These are phyloP conservation scores for Corythornis vintsioides DNA, from an alignment of 2,113 vertebrate genomes.

Conservation along the genomic window DNA sequence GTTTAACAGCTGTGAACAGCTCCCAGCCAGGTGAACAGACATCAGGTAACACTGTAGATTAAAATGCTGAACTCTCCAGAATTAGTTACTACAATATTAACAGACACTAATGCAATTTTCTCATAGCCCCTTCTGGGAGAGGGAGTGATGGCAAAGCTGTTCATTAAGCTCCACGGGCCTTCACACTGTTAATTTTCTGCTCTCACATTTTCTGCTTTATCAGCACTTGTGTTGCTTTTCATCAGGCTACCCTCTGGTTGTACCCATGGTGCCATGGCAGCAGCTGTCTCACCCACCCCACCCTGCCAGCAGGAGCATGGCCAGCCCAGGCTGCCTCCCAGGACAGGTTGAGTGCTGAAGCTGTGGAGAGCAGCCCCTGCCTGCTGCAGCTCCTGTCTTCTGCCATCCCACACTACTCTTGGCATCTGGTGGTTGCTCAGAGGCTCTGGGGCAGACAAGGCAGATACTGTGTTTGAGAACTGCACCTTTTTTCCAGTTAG, in stretches of 20 bases:
- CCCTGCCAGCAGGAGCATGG: background rate
- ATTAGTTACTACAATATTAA: background rate
- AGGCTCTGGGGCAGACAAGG: background rate
- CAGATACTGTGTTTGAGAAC: background rate
- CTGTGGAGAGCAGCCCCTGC: fast-evolving
- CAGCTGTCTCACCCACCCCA: no score
- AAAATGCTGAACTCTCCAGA: background rate
- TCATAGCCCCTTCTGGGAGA: background rate
- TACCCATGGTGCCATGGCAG: background rate
- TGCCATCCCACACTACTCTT: background rate
- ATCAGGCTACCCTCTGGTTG: background rate
- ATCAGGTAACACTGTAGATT: background rate
- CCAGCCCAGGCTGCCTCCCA: background rate
- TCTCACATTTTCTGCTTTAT: background rate
- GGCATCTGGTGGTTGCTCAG: no score
- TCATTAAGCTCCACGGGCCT: background rate
- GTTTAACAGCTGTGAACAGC: background rate
- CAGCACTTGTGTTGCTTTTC: fast-evolving
- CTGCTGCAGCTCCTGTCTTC: background rate
- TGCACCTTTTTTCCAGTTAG: background rate
- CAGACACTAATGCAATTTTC: background rate
- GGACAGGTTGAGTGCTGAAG: fast-evolving
- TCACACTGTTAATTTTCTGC: background rate
- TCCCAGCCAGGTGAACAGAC: background rate
- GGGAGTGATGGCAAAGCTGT: background rate